phyloP scores from a whole-genome alignment of 2,797 vertebrate genomes.

The Microcaecilia unicolor region DNA sequence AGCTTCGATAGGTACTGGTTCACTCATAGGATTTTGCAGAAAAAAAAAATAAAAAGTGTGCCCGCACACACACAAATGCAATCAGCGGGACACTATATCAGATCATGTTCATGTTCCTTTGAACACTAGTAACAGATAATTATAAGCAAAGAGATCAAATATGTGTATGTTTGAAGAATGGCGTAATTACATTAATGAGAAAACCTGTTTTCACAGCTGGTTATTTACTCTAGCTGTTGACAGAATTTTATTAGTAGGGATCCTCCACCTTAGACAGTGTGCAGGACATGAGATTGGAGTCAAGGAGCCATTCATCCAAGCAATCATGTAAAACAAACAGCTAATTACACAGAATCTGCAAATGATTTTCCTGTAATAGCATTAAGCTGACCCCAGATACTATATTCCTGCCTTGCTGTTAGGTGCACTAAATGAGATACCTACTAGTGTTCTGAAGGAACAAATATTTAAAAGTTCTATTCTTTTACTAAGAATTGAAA shows the following conservation, averaged over 20 bases:
- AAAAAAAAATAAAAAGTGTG: no score
- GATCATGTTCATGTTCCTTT: no score
- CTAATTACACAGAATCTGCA: constrained; percentile 4
- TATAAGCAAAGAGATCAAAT: constrained; percentile 59
- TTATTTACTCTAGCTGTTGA: constrained; percentile 49
- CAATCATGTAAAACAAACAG: background rate
- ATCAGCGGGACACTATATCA: no score
- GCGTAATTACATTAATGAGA: constrained; percentile 60
- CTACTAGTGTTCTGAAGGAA: no score
- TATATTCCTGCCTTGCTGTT: constrained; percentile 3
- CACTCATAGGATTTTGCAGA: no score
- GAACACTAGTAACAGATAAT: constrained; percentile 38
- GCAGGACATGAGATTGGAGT: background rate
- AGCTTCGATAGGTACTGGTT: no score
- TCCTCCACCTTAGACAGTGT: background rate
- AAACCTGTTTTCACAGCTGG: constrained; percentile 64
- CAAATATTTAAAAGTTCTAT: no score
- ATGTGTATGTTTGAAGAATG: constrained; percentile 57
- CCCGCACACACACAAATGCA: no score
- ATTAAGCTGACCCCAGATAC: constrained; percentile 5
- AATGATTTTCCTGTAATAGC: background rate
- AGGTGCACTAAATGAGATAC: no score
- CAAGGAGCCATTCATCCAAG: background rate
- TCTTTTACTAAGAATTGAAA: no score
- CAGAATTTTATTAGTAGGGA: constrained; percentile 36